phyloP scores from a whole-genome alignment of 2,888 invertebrate species.

The Orthonychiurus folsomi region DNA sequence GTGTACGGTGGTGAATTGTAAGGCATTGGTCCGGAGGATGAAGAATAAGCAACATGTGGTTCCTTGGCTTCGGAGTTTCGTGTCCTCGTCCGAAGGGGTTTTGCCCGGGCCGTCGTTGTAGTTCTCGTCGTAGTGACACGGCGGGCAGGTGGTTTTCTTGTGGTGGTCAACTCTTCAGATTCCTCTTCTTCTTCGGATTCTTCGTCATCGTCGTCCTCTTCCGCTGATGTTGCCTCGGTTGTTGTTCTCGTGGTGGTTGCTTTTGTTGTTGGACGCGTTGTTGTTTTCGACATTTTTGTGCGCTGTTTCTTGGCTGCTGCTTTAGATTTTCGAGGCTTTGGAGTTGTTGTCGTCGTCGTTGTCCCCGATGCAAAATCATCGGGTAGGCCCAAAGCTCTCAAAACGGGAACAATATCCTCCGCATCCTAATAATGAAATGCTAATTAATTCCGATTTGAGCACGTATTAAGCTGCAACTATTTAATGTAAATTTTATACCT shows the following conservation, averaged over 20 bases:
- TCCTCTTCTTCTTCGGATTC: not conserved
- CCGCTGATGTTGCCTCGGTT: not conserved
- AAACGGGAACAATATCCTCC: not conserved
- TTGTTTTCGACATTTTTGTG: not conserved
- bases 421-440: too few relatives aligned
- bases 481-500: not conserved
- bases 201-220: not conserved
- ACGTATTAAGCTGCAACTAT: too few relatives aligned
- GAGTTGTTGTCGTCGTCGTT: not conserved
- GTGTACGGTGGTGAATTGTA: not conserved
- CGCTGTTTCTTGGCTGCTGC: too few relatives aligned
- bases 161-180: too few relatives aligned
- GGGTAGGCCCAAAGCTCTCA: not conserved
- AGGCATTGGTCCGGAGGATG: too few relatives aligned
- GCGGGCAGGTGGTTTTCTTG: too few relatives aligned
- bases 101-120: not conserved
- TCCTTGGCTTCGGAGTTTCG: not conserved
- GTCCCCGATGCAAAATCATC: not conserved
- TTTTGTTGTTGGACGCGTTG: too few relatives aligned
- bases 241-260: not conserved
- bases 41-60: not conserved
- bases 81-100: too few relatives aligned
- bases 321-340: not conserved
- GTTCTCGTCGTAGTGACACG: too few relatives aligned
- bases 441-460: too few relatives aligned